Conservation (phyloP, 2,113 vertebrate genomes). For the Zosterops lateralis region DNA sequence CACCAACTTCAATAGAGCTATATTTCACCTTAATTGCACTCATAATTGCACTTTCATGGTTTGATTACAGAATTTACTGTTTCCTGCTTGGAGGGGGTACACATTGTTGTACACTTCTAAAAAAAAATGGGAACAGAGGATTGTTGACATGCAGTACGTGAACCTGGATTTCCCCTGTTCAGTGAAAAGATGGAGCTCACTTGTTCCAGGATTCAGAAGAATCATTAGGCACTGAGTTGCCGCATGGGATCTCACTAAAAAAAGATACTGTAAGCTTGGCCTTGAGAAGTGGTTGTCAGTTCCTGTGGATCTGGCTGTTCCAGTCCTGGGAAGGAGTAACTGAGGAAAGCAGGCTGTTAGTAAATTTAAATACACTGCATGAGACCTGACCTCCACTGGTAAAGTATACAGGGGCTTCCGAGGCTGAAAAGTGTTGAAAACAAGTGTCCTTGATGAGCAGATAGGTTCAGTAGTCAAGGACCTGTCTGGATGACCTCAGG, state of each 20-base stretch:
- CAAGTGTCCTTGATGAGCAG: neutral
- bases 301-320: neutral
- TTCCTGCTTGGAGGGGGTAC: neutral
- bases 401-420: neutral
- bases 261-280: neutral
- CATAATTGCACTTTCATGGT: neutral
- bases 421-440: constrained; percentile 15
- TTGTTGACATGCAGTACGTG: neutral
- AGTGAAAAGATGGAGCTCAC: neutral
- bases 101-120: neutral
- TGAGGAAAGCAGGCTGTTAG: neutral
- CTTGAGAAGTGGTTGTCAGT: neutral
- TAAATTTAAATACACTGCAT: neutral
- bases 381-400: neutral
- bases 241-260: neutral
- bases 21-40: constrained; percentile 51
- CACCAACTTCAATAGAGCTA: constrained; percentile 33
- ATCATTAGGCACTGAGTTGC: neutral
- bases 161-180: neutral
- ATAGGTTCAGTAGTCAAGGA: neutral
- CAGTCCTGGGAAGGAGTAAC: neutral
- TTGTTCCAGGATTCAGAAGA: neutral
- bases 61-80: constrained; percentile 1
- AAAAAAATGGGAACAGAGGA: neutral
- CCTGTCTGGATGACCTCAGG: neutral